Evolutionary conservation across 2,888 invertebrate genomes (phyloP).

Genomic region (Tribolium freemani): DNA sequence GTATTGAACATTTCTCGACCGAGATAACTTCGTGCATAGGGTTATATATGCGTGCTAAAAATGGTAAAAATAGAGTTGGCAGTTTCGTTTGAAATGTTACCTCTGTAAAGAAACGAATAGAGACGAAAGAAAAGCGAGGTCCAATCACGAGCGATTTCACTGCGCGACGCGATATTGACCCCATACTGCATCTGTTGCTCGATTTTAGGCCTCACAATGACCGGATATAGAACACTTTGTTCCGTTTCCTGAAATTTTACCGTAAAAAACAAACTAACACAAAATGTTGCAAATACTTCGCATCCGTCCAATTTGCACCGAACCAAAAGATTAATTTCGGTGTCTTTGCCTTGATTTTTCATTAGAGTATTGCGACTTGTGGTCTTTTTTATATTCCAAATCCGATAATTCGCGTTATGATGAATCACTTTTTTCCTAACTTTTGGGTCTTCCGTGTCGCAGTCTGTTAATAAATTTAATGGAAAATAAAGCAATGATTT

Average conservation of each 20-base stretch:
- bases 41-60: constrained; percentile 57
- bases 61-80: constrained; percentile 9
- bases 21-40: constrained; percentile 54
- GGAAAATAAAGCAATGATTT: no score
- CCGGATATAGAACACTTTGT: constrained; percentile 51
- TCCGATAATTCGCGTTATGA: constrained; percentile 60
- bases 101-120: constrained; percentile 60
- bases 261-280: background rate
- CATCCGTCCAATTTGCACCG: constrained; percentile 61
- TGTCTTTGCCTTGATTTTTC: constrained; percentile 55
- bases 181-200: constrained; percentile 62
- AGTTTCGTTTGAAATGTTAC: constrained; percentile 47
- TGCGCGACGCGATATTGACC: constrained; percentile 56
- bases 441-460: background rate
- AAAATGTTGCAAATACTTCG: constrained; percentile 52
- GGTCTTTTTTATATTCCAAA: constrained; percentile 61
- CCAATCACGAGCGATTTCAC: constrained; percentile 61
- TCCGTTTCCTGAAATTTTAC: constrained; percentile 5
- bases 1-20: constrained; percentile 58
- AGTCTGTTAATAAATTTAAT: background rate
- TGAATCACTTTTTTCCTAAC: constrained; percentile 36
- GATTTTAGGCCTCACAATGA: constrained; percentile 60
- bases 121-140: constrained; percentile 60
- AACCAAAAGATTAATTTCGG: constrained; percentile 59
- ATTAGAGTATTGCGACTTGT: constrained; percentile 53